A percentile compares a stretch with the other conserved stretches of the same genome.
Conservation (phyloP, 2,797 vertebrate species). For the Poeciliopsis paucimaculata region DNA sequence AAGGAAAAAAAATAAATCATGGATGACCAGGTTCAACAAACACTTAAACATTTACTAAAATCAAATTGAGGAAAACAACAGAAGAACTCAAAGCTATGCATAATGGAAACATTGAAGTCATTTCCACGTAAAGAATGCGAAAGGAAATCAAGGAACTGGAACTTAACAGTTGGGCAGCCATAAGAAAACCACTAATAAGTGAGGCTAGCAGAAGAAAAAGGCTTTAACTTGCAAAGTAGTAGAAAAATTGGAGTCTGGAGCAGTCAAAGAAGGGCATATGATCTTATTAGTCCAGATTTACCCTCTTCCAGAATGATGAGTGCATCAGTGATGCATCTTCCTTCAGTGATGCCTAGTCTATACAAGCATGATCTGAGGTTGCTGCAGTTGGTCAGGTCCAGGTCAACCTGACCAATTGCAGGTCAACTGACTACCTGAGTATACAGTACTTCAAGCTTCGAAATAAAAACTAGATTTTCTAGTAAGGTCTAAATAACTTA, state of each 20-base stretch:
- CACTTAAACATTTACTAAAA: background rate
- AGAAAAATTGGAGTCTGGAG: background rate
- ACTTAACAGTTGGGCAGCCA: background rate
- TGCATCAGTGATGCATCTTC: background rate
- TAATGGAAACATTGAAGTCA: background rate
- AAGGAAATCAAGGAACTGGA: background rate
- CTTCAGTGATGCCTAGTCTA: background rate
- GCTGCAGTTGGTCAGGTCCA: background rate
- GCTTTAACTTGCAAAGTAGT: background rate
- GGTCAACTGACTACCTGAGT: background rate
- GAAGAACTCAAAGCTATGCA: background rate
- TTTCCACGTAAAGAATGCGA: background rate
- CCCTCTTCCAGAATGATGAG: background rate
- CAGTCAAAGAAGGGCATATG: background rate
- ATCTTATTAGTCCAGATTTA: background rate
- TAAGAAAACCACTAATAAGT: background rate
- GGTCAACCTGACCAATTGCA: background rate
- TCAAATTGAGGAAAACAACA: background rate
- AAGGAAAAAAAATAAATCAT: background rate
- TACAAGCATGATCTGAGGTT: background rate
- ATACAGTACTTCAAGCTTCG: background rate
- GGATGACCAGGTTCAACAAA: background rate
- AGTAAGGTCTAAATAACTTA: background rate
- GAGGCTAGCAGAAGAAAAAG: background rate
- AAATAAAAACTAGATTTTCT: background rate